phyloP scores from a whole-genome alignment of 2,888 invertebrate species.

The Drosophila subsilvestris region DNA sequence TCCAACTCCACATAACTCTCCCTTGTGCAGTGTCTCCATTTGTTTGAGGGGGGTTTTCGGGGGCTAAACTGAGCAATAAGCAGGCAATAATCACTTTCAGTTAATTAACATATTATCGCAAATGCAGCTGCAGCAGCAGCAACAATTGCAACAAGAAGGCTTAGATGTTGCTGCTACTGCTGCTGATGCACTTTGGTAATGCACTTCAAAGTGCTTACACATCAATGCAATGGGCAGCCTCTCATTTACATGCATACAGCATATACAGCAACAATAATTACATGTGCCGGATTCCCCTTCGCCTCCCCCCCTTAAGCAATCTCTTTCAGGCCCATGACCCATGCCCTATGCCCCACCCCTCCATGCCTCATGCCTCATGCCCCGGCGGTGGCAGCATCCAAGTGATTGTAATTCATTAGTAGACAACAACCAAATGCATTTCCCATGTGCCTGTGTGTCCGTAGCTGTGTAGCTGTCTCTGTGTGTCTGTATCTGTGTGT shows the following conservation, averaged over 20 bases:
- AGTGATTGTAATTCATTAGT: slow-evolving; percentile 80
- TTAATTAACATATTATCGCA: slow-evolving; percentile 77
- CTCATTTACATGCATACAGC: slow-evolving; percentile 44
- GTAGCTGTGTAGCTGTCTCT: slow-evolving; percentile 5
- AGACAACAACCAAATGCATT: slow-evolving; percentile 79
- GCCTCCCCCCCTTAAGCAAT: slow-evolving; percentile 24
- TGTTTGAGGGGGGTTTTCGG: background rate
- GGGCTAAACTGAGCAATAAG: slow-evolving; percentile 52
- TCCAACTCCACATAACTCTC: background rate
- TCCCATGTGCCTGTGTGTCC: slow-evolving; percentile 56
- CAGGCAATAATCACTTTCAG: slow-evolving; percentile 64
- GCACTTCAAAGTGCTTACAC: slow-evolving; percentile 80
- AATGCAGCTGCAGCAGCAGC: slow-evolving; percentile 47
- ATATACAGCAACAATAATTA: slow-evolving; percentile 71
- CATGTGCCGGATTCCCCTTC: slow-evolving; percentile 44
- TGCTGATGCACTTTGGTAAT: slow-evolving; percentile 72
- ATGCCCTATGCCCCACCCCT: no score
- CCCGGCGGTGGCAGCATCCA: slow-evolving; percentile 51
- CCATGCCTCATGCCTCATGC: background rate
- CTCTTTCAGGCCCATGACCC: slow-evolving; percentile 24
- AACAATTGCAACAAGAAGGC: background rate
- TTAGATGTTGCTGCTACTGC: slow-evolving; percentile 39
- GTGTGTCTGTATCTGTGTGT: slow-evolving; percentile 41
- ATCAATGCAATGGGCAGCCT: slow-evolving; percentile 58
- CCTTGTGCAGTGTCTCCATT: background rate